These are phyloP conservation scores for Brachionus plicatilis DNA, from an alignment of 1,140 invertebrate genomes.

Conservation along the genomic window DNA sequence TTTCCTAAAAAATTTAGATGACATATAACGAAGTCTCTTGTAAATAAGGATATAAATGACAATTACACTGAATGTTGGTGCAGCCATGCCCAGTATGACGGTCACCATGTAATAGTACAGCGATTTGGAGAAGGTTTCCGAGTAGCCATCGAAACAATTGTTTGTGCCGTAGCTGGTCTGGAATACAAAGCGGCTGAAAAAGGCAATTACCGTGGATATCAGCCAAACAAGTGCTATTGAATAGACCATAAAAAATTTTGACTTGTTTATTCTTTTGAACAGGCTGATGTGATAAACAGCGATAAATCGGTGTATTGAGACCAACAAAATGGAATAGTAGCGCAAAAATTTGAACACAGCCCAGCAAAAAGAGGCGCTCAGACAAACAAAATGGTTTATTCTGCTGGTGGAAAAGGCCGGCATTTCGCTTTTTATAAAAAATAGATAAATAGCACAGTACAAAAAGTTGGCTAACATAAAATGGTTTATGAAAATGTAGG, in stretches of 20 bases:
- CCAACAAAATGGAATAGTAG: neutral
- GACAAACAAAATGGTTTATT: neutral
- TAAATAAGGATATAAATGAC: slow-evolving; percentile 16
- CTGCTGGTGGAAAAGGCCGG: neutral
- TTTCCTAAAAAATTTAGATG: neutral
- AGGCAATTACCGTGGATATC: neutral
- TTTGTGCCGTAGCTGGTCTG: neutral
- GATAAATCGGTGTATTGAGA: slow-evolving; percentile 1
- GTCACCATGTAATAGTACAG: slow-evolving; percentile 4
- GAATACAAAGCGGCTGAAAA: neutral
- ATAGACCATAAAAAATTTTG: neutral
- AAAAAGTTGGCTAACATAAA: slow-evolving; percentile 27
- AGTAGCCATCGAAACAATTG: slow-evolving; percentile 21
- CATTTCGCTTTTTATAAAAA: neutral
- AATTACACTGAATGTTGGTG: slow-evolving; percentile 1
- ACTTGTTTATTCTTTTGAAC: slow-evolving; percentile 2
- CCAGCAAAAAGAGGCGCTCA: neutral
- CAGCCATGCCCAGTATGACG: neutral
- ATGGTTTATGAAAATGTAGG: slow-evolving; percentile 26
- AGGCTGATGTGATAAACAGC: slow-evolving; percentile 1
- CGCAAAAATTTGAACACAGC: slow-evolving; percentile 2
- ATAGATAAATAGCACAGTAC: neutral
- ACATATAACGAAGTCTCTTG: neutral
- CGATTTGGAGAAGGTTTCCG: neutral
- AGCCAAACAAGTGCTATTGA: neutral